These are phyloP conservation scores for Epinotia nisella DNA, from an alignment of 2,888 invertebrate species.

Conservation along the genomic window DNA sequence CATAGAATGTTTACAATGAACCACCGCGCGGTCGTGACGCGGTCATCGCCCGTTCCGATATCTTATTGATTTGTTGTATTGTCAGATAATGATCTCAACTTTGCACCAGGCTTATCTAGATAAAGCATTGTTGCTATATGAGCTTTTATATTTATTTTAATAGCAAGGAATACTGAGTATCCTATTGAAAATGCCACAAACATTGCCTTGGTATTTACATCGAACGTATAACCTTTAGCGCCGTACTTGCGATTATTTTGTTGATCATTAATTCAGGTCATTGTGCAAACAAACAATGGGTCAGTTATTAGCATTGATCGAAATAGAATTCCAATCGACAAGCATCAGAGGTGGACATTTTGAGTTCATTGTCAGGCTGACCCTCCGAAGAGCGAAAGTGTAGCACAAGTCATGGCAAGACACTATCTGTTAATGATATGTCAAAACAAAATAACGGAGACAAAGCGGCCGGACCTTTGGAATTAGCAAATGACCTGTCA, in stretches of 20 bases:
- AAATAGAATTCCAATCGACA: conserved; percentile 57
- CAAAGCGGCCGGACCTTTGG: conserved; percentile 53
- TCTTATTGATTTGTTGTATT: conserved; percentile 69
- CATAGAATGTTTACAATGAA: conserved; percentile 57
- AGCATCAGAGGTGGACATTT: conserved; percentile 61
- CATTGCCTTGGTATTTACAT: conserved; percentile 65
- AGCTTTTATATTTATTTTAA: conserved; percentile 31
- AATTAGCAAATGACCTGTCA: conserved; percentile 75
- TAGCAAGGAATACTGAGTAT: conserved; percentile 20
- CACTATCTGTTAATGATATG: conserved; percentile 43
- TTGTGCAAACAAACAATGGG: conserved; percentile 45
- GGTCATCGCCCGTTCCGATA: conserved; percentile 48
- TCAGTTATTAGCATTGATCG: conserved; percentile 55
- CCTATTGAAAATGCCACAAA: conserved; percentile 50
- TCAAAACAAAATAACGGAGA: conserved; percentile 44
- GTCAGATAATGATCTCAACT: conserved; percentile 65
- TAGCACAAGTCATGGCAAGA: conserved; percentile 33
- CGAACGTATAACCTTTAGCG: conserved; percentile 55
- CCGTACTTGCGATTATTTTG: conserved; percentile 35
- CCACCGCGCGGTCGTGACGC: conserved; percentile 50
- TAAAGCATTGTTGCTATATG: conserved; percentile 47
- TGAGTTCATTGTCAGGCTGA: conserved; percentile 78
- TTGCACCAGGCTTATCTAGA: conserved; percentile 55
- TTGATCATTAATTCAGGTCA: conserved; percentile 43
- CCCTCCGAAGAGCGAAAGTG: conserved; percentile 55